Evolutionary conservation across 2,113 vertebrate genomes (phyloP).

Genomic region (Cyprinodon brontotheroides): DNA sequence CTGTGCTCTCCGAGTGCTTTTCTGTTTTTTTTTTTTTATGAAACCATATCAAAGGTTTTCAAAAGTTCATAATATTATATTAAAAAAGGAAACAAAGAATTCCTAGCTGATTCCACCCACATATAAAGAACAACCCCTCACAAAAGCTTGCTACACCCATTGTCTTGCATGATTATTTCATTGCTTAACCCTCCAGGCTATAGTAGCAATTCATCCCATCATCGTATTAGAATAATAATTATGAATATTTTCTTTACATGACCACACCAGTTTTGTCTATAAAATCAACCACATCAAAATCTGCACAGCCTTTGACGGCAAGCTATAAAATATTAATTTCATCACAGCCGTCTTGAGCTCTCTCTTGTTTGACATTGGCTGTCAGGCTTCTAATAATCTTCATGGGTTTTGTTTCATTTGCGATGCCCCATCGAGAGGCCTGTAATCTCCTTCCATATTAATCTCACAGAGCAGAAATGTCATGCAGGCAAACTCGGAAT

Average conservation of each 20-base stretch:
- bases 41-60: no score
- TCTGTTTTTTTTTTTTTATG: no score
- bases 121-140: no score
- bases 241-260: conserved; percentile 21
- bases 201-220: conserved; percentile 50
- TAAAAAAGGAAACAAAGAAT: no score
- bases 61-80: no score
- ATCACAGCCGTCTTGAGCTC: conserved; percentile 68
- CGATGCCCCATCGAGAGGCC: conserved; percentile 67
- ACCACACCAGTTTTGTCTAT: conserved; percentile 23
- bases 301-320: conserved; percentile 63
- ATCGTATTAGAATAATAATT: conserved; percentile 36
- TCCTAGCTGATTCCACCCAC: no score
- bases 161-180: conserved; percentile 47
- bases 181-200: conserved; percentile 11
- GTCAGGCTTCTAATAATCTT: conserved; percentile 75
- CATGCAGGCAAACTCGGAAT: conserved; percentile 60
- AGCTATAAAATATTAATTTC: conserved; percentile 77
- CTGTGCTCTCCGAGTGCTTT: no score
- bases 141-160: not conserved
- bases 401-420: conserved; percentile 74
- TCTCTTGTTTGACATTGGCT: conserved; percentile 66
- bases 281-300: conserved; percentile 41
- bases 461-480: conserved; percentile 77
- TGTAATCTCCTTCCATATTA: conserved; percentile 82